Evolutionary conservation across 2,888 invertebrate genomes (phyloP).

Genomic region (Lucinisca nassula): DNA sequence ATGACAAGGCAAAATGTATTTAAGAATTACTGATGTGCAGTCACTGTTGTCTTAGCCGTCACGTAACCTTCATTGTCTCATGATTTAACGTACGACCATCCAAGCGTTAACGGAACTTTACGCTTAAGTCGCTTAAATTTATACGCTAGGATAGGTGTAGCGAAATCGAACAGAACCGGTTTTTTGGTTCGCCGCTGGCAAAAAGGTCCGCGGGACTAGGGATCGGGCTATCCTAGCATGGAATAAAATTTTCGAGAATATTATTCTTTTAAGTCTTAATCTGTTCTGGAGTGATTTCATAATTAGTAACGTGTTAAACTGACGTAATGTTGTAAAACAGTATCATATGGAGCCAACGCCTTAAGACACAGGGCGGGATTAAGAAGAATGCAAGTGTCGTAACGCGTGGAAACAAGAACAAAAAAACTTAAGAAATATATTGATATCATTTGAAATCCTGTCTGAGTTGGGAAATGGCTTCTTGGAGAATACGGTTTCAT

Average conservation of each 20-base stretch:
- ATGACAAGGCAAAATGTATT: no score
- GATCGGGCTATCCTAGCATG: not conserved
- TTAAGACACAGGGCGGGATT: not conserved
- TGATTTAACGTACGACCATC: not conserved
- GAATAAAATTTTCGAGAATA: not conserved
- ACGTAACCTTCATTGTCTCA: not conserved
- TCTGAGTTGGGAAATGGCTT: constrained; percentile 41
- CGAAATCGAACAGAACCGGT: not conserved
- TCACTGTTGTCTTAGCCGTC: not conserved
- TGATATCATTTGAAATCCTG: not conserved
- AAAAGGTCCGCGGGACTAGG: not conserved
- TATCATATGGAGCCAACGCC: not conserved
- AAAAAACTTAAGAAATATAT: no score
- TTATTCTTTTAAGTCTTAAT: not conserved
- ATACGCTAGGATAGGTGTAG: not conserved
- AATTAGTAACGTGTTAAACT: not conserved
- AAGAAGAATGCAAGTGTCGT: no score
- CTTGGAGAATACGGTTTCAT: constrained; percentile 63
- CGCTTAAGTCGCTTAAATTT: not conserved
- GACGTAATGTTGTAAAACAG: not conserved
- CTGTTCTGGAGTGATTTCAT: not conserved
- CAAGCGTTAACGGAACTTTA: constrained; percentile 3
- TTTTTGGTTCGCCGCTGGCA: not conserved
- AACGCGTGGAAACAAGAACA: no score
- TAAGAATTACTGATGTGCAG: not conserved